Evolutionary conservation across 2,797 vertebrate genomes (phyloP).

Genomic region (Acipenser oxyrinchus): DNA sequence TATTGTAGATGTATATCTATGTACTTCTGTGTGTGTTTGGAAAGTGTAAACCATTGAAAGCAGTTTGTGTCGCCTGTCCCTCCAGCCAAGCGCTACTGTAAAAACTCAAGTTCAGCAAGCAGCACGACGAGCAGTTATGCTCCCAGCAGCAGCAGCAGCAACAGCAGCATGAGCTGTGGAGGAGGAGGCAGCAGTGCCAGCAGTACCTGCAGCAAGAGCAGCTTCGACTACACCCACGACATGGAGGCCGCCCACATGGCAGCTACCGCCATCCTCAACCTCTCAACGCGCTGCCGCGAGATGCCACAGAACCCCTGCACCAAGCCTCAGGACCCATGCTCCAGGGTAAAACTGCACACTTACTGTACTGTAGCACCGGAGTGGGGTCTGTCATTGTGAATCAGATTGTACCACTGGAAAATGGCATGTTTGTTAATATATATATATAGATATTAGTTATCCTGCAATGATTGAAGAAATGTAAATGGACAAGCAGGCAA

Average conservation of each 20-base stretch:
- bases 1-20: not conserved
- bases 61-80: slow-evolving; percentile 9
- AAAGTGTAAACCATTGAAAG: not conserved
- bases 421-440: too few species aligned
- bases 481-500: too few species aligned
- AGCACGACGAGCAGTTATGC: slow-evolving; percentile 96
- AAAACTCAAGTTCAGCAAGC: slow-evolving; percentile 94
- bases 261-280: slow-evolving; percentile 93
- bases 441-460: too few species aligned
- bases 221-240: slow-evolving; percentile 97
- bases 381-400: too few species aligned
- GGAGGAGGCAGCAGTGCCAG: slow-evolving; percentile 95
- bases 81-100: slow-evolving; percentile 93
- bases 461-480: too few species aligned
- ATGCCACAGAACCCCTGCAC: slow-evolving; percentile 90
- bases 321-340: slow-evolving; percentile 88
- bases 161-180: slow-evolving; percentile 80
- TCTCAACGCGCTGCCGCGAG: slow-evolving; percentile 93
- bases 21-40: slow-evolving; percentile 2
- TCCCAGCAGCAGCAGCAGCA: slow-evolving; percentile 88
- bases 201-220: slow-evolving; percentile 98
- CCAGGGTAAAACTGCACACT: slow-evolving; percentile 65
- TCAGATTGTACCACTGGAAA: too few species aligned
- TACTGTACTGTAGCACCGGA: not conserved
- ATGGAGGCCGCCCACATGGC: slow-evolving; percentile 97